Percentiles rank a stretch among this genome's conserved stretches.
Evolutionary conservation across 2,888 invertebrate species (phyloP).

Genomic region (Drosophila affinis): DNA sequence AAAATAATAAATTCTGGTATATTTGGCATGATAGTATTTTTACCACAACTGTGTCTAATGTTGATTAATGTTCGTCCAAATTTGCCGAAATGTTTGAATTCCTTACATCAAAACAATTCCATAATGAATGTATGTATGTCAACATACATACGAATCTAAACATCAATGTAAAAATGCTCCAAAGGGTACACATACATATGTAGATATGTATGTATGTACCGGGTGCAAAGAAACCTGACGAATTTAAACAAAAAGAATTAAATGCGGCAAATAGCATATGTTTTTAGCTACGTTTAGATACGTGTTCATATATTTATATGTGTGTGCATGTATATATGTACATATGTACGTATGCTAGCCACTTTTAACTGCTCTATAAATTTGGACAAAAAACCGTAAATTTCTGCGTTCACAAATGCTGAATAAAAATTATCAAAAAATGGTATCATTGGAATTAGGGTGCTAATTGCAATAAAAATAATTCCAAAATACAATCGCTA

Average conservation of each 20-base stretch:
- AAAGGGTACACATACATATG: not conserved
- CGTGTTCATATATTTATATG: not conserved
- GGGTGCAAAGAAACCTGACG: not conserved
- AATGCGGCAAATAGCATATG: not conserved
- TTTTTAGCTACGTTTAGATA: constrained; percentile 1
- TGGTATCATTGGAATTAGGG: constrained; percentile 41
- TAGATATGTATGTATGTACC: not conserved
- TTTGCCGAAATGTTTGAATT: not conserved
- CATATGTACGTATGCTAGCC: constrained; percentile 1
- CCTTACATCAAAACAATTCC: not conserved
- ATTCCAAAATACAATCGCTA: constrained; percentile 69
- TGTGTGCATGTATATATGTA: constrained; percentile 6
- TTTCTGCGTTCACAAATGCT: constrained; percentile 34
- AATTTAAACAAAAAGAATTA: not conserved
- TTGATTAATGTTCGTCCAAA: not conserved
- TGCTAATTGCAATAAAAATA: constrained; percentile 32
- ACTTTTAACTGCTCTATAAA: constrained; percentile 40
- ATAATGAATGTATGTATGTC: not conserved
- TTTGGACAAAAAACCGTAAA: constrained; percentile 27
- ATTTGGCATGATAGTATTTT: not conserved
- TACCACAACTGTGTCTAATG: not conserved
- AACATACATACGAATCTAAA: not conserved
- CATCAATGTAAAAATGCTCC: not conserved
- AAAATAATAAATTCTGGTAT: not conserved
- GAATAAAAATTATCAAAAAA: constrained; percentile 45